Evolutionary conservation across 2,797 vertebrate genomes (phyloP).

Genomic region (Rhynchonycteris naso): DNA sequence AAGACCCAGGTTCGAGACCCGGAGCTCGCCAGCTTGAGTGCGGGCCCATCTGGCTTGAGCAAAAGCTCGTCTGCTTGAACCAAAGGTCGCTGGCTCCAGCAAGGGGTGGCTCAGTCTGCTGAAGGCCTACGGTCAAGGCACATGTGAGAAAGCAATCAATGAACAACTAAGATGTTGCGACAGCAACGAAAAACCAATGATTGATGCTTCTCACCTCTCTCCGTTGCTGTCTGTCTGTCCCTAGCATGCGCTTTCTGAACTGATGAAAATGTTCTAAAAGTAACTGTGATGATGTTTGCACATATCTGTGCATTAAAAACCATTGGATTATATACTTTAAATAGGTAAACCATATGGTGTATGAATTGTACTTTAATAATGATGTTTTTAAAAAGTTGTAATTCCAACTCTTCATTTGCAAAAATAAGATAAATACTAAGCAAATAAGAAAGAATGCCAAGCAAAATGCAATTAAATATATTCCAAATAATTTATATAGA

Average conservation of each 20-base stretch:
- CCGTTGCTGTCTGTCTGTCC: no score
- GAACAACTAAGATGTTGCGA: no score
- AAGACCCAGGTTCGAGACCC: no score
- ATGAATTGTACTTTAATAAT: not conserved
- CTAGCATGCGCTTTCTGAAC: not conserved
- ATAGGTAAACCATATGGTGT: not conserved
- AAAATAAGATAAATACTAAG: slow-evolving; percentile 38
- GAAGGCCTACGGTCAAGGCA: no score
- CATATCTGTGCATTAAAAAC: not conserved
- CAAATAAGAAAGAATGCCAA: not conserved
- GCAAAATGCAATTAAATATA: slow-evolving; percentile 45
- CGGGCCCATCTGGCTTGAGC: no score
- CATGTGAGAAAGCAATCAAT: no score
- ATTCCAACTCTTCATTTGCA: not conserved
- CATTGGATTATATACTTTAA: not conserved
- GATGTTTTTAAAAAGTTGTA: not conserved
- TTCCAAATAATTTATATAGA: slow-evolving; percentile 37
- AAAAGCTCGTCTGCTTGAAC: no score
- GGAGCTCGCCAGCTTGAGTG: no score
- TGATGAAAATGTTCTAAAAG: not conserved
- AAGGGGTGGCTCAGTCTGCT: no score
- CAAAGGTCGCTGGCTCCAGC: no score
- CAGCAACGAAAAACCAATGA: no score
- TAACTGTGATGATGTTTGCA: not conserved
- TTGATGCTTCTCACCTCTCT: no score